Percentiles rank a stretch among this genome's conserved stretches.
phyloP scores from a whole-genome alignment of 2,797 vertebrate species.

The Lates japonicus region DNA sequence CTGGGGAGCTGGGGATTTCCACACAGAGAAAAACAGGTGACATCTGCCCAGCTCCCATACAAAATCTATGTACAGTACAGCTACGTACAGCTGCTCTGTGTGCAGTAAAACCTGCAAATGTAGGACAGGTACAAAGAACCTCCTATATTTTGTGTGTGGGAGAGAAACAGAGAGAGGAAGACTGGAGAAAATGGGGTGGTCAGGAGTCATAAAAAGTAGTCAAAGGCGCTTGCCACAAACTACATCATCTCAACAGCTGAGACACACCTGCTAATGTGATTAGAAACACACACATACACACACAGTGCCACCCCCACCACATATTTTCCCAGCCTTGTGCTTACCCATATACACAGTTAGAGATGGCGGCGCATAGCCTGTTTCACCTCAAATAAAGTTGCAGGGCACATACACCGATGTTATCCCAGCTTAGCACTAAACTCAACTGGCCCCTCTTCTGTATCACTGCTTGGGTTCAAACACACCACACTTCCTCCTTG shows the following conservation, averaged over 20 bases:
- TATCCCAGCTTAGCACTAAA: constrained; percentile 74
- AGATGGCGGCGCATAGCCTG: constrained; percentile 71
- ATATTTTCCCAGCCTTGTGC: constrained; percentile 63
- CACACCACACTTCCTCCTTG: constrained; percentile 40
- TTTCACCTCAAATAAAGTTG: constrained; percentile 84
- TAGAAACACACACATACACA: constrained; percentile 48
- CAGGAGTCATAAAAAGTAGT: constrained; percentile 56
- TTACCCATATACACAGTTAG: constrained; percentile 79
- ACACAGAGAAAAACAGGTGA: constrained; percentile 79
- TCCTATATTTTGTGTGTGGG: constrained; percentile 13
- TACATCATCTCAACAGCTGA: constrained; percentile 71
- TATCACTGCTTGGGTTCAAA: constrained; percentile 74
- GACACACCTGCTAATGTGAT: constrained; percentile 76
- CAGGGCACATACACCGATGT: constrained; percentile 80
- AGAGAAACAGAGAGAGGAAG: constrained; percentile 17
- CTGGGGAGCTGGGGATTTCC: constrained; percentile 84
- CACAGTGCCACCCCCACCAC: constrained; percentile 30
- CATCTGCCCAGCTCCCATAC: constrained; percentile 72
- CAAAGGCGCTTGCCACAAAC: constrained; percentile 44
- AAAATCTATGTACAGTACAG: constrained; percentile 61
- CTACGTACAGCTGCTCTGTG: constrained; percentile 62
- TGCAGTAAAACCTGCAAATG: constrained; percentile 61
- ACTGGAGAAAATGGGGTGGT: constrained; percentile 29
- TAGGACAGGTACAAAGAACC: constrained; percentile 63
- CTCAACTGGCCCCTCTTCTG: constrained; percentile 53